Evolutionary conservation across 1,140 invertebrate genomes (phyloP), one percentile per base, ranked within the genome.

Genomic region (Lepidotrigona ventralis): DNA sequence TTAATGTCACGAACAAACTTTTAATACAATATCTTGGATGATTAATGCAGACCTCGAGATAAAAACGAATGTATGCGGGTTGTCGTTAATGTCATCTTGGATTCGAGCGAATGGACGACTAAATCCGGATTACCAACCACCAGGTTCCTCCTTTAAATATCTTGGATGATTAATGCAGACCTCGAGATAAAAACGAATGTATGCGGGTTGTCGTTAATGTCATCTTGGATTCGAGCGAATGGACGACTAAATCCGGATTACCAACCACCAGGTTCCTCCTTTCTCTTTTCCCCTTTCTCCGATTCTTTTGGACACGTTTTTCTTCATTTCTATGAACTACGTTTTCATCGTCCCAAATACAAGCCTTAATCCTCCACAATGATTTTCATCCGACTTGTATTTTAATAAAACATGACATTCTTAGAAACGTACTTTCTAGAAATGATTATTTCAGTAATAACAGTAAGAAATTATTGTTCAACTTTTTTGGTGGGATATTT

Each of bases 171-270:
- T 54, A 73, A 73, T 54, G 71, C 14, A 54, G n/a, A 12, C n/a
- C 26, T 54, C 3, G 71, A 73, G 71, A 73, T 73, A 73, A 75
- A 75, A 60, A 60, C 33, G 23, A 75, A 60, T 58, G 26, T 29
- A 60, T 60, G 21, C 33, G 72, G 29, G 23, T 46, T 46, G 71
- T 54, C 51, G 51, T 73, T 73, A 73, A 60, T 75, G 23, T 46
- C 81, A 21, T 68, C 58, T 60, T 60, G 58, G 46, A 69, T 86
- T 85, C 56, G 66, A 86, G 78, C 63, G 77, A 84, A 85, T 85
- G 58, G 66, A 68, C 84, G 83, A 64, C 56, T 81, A 63, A 73
- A 81, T 85, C 72, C 85, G 80, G 71, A 86, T 86, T 85, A 85
- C 83, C 78, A 81, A 54, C 71, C 51, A 54, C n/a, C 12, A n/a